Evolutionary conservation across 2,888 invertebrate genomes (phyloP).

Genomic region (Pseudoips prasinana): DNA sequence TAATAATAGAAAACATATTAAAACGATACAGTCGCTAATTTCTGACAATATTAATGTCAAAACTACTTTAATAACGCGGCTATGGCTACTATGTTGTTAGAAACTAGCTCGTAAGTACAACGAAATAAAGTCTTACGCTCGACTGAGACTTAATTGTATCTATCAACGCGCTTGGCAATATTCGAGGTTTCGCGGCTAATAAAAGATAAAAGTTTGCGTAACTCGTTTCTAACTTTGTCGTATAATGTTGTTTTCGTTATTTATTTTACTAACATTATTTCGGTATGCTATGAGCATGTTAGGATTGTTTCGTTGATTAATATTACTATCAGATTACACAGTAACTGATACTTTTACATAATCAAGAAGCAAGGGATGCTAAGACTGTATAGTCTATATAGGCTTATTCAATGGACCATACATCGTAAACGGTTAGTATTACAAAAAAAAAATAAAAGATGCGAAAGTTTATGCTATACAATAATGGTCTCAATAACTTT

Average conservation of each 20-base stretch:
- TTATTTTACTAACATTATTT: conserved; percentile 22
- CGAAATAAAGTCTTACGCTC: not conserved
- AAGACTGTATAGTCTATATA: not conserved
- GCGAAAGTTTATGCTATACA: too few species aligned
- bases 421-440: not conserved
- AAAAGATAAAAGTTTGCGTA: conserved; percentile 55
- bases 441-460: too few species aligned
- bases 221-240: conserved; percentile 49
- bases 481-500: too few species aligned
- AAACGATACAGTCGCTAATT: conserved; percentile 29
- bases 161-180: conserved; percentile 45
- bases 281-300: too few species aligned
- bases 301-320: too few species aligned
- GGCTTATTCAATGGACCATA: too few species aligned
- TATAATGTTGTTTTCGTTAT: conserved; percentile 41
- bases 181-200: conserved; percentile 43
- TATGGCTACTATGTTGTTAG: conserved; percentile 5
- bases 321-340: too few species aligned
- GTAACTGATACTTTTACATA: not conserved
- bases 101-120: not conserved
- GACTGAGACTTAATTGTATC: not conserved
- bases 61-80: conserved; percentile 53
- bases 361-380: not conserved
- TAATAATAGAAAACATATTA: conserved; percentile 25
- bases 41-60: conserved; percentile 48